Evolutionary conservation across 1,140 invertebrate species (phyloP), one percentile per base, ranked within the genome.

Genomic region (Octopus bimaculoides): DNA sequence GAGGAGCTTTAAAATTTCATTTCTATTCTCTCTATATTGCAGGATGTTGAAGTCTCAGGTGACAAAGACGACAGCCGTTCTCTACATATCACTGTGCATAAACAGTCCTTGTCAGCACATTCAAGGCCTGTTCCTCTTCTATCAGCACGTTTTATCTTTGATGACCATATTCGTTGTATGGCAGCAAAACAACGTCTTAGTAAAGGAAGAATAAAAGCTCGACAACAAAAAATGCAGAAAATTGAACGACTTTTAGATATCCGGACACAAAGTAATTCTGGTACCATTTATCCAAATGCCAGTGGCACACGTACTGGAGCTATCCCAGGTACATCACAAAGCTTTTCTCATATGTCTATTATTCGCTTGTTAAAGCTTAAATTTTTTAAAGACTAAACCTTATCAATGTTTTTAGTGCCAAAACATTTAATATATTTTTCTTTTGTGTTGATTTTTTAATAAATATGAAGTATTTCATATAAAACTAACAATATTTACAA

Each of bases 81-180:
- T 84, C 91, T 99, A 8, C 96, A 98, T 85, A 93, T 99, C 26
- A 98, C 96, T 0, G 96, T 99, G 52, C 96, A 99, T 88, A 94
- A 95, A 84, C 95, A 95, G 5, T 82, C 88, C 4, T 87, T 85
- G 10, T 83, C 83, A 54, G 78, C 81, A 9, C 87, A 89, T 76
- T 83, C 86, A 20, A 80, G 85, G 9, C 87, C 89, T 26, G 77
- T 89, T 5, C 95, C 97, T 0, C 88, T 98, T 8, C 91, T 99
- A 8, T 94, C 95, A 20, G 95, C 97, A 0, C 97, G 96, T 89
- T 98, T 99, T 88, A 93, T 98, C 73, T 99, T 99, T 88, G 98
- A 99, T 88, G 98, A 99, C 91, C 97, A 99, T 88, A 99, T 99
- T 81, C 92, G 98, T 12, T 99, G 97, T 88, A 97, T 98, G 96